phyloP scores from a whole-genome alignment of 92 coral and sea anemone species.

The Epizoanthus ramosus region DNA sequence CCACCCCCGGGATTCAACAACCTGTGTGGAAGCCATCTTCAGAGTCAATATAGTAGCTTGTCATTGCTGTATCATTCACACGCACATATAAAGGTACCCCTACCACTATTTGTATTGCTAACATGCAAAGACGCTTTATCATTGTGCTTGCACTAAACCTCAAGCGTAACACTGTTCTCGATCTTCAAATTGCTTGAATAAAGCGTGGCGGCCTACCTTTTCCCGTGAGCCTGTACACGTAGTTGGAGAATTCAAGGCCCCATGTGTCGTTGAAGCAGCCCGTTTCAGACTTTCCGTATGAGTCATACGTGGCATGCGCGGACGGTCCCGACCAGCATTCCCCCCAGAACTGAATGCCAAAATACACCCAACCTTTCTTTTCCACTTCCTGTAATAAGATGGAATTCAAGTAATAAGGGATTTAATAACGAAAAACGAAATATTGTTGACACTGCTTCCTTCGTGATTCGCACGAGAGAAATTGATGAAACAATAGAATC shows the following conservation, averaged over 20 bases:
- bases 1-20: no score
- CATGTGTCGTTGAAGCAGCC: conserved; percentile 35
- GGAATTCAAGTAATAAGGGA: not conserved
- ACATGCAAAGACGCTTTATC: no score
- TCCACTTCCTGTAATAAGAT: conserved; percentile 11
- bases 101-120: no score
- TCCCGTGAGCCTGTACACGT: conserved; percentile 19
- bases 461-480: no score
- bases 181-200: not conserved
- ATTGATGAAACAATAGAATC: no score
- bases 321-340: conserved; percentile 33
- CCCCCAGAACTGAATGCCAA: conserved; percentile 35
- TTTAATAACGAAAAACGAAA: no score
- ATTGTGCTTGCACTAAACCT: not conserved
- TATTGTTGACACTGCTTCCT: no score
- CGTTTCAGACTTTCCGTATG: not conserved
- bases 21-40: no score
- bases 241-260: conserved; percentile 28
- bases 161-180: not conserved
- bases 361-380: conserved; percentile 30
- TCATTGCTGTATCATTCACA: no score
- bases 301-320: conserved; percentile 17
- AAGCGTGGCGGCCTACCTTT: not conserved
- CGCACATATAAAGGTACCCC: no score
- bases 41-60: no score